A percentile compares a stretch with the other conserved stretches of the same genome.
These are phyloP conservation scores for Selenia dentaria DNA, from an alignment of 2,888 invertebrate species.

Conservation along the genomic window DNA sequence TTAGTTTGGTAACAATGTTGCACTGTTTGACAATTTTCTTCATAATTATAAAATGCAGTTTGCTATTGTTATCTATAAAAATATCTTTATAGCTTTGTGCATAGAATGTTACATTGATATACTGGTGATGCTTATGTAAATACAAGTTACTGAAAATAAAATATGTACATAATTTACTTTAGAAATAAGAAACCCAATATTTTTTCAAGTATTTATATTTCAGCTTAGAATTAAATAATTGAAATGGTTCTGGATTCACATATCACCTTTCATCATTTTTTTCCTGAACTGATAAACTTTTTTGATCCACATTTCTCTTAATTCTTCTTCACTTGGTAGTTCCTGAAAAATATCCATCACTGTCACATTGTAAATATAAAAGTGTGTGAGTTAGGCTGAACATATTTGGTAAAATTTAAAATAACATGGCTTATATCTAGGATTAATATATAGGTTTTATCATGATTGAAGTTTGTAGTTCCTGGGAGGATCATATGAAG, in stretches of 20 bases:
- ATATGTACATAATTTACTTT: neutral
- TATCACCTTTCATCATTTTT: constrained; percentile 83
- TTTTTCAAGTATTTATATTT: neutral
- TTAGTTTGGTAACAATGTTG: constrained; percentile 55
- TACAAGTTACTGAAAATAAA: constrained; percentile 35
- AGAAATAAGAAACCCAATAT: neutral
- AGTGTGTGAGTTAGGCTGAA: too few species aligned
- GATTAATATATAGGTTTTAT: too few species aligned
- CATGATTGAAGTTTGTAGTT: too few species aligned
- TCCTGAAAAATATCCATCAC: constrained; percentile 85
- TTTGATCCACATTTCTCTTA: constrained; percentile 91
- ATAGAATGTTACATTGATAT: constrained; percentile 32
- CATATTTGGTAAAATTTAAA: too few species aligned
- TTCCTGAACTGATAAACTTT: constrained; percentile 87
- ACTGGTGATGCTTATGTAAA: constrained; percentile 31
- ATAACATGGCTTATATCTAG: too few species aligned
- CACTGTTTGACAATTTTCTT: constrained; percentile 33
- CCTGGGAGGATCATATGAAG: too few species aligned
- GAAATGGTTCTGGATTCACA: constrained; percentile 35
- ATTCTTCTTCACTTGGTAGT: constrained; percentile 86
- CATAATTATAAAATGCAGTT: constrained; percentile 15
- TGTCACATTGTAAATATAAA: too few species aligned
- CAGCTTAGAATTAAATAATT: neutral
- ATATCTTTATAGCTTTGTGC: constrained; percentile 14
- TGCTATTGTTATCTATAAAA: constrained; percentile 14